A percentile compares a stretch with the other conserved stretches of the same genome.
Conservation (phyloP, 1,140 invertebrate genomes). For the Carcinoscorpius rotundicauda region DNA sequence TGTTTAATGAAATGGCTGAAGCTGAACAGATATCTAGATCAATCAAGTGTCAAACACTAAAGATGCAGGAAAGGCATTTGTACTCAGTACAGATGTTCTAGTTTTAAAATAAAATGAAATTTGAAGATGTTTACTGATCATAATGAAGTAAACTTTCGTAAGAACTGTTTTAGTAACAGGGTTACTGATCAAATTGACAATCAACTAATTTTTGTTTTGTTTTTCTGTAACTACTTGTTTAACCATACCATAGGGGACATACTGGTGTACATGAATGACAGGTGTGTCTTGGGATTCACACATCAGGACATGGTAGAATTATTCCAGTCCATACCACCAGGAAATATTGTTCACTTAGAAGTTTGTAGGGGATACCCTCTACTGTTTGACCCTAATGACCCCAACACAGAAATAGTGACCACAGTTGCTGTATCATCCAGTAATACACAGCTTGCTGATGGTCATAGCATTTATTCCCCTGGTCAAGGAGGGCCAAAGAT, state of each 20-base stretch:
- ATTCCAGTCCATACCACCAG: conserved; percentile 84
- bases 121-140: too few relatives aligned
- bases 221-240: too few relatives aligned
- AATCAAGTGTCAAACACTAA: too few relatives aligned
- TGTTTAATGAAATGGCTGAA: too few relatives aligned
- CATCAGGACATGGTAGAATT: conserved; percentile 90
- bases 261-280: conserved; percentile 85
- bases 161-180: too few relatives aligned
- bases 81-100: too few relatives aligned
- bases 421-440: conserved; percentile 74
- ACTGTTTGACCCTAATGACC: conserved; percentile 92
- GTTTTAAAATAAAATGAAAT: too few relatives aligned
- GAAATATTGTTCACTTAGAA: conserved; percentile 77
- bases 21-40: too few relatives aligned
- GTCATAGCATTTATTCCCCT: conserved; percentile 9
- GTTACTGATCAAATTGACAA: too few relatives aligned
- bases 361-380: conserved; percentile 90
- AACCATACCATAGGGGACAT: conserved; percentile 57
- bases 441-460: conserved; percentile 16
- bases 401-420: conserved; percentile 89
- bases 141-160: too few relatives aligned
- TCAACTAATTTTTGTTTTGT: too few relatives aligned
- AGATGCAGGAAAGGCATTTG: too few relatives aligned
- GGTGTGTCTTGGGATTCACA: conserved; percentile 85
- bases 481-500: not conserved